Percentiles rank a stretch among this genome's conserved stretches.
Conservation (phyloP, 2,113 vertebrate species). For the Hemibagrus wyckioides region DNA sequence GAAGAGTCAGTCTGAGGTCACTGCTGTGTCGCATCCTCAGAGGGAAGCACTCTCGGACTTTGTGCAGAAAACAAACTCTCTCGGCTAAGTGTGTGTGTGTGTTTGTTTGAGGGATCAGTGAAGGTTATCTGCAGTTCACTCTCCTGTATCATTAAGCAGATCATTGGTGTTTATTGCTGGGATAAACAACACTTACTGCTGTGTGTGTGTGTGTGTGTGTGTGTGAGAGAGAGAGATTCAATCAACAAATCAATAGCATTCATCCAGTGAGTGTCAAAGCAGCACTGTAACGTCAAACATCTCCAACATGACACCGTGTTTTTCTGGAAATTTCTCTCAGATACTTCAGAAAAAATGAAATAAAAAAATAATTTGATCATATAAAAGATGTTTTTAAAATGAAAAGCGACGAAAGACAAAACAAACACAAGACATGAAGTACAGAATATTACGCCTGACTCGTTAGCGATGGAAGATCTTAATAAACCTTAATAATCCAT, state of each 20-base stretch:
- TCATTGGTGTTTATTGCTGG: not conserved
- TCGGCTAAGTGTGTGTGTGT: not conserved
- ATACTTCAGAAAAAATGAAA: not conserved
- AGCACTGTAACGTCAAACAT: not conserved
- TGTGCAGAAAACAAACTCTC: conserved; percentile 23
- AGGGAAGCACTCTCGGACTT: not conserved
- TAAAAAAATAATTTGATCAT: not conserved
- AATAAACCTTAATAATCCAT: not conserved
- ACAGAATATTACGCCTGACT: not conserved
- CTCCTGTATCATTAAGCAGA: not conserved
- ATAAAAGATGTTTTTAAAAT: too few relatives aligned
- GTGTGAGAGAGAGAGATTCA: not conserved
- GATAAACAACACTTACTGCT: conserved; percentile 9
- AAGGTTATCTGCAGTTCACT: not conserved
- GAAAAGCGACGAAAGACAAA: not conserved
- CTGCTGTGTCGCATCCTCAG: not conserved
- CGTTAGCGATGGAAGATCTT: not conserved
- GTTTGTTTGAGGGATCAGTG: not conserved
- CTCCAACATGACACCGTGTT: not conserved
- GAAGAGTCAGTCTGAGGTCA: conserved; percentile 18
- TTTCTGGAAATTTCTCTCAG: not conserved
- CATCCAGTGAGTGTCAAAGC: conserved; percentile 4
- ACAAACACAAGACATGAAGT: not conserved
- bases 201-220: not conserved
- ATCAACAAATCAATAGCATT: conserved; percentile 24